Base-by-base conservation (phyloP, 2,888 invertebrate genomes). In the Silvanus unidentatus region DNA sequence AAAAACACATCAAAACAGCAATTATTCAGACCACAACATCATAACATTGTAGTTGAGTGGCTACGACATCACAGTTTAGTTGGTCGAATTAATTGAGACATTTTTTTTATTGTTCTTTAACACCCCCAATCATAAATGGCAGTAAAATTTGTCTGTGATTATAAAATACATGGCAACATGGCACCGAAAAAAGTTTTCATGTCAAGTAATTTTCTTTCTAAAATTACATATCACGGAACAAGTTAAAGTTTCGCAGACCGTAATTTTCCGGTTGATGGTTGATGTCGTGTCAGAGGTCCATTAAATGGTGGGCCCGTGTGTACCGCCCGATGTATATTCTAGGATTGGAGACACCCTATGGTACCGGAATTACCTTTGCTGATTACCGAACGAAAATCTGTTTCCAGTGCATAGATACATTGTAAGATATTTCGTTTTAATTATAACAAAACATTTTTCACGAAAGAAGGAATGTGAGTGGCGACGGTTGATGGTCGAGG, bases 341-440 rank as follows among this genome's bases (percentile, higher is more conserved):
- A 58, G 55, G 54, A 63, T 60, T 63, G 63, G 68, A 68, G 69
- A 69, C 70, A 70, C 70, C 69, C 68, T 66, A 57, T 69, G 69
- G 69, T 69, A 70, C 70, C 66, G 66, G 67, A 70, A 69, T 70
- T 66, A 65, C 66, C 60, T 62, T 57, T 59, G 16, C 60, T 66
- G 67, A 68, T 69, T 69, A 67, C 64, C 59, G 57, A 68, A 68
- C 5, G 63, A 63, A 65, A 68, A 66, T 62, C 60, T 59, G 62
- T 65, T 64, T 67, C 64, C 57, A 56, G 54, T n/a, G n/a, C 56
- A 56, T 58, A 54, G 64, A 64, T 63, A 60, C 61, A 62, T 50
- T 42, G 47, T 32, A 43, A 53, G 58, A 60, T 58, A 58, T 49
- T 39, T 34, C 37, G 16, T 22, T 45, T 41, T 41, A 35, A 40